Conservation (phyloP, 2,113 vertebrate genomes). For the Brienomyrus brachyistius region DNA sequence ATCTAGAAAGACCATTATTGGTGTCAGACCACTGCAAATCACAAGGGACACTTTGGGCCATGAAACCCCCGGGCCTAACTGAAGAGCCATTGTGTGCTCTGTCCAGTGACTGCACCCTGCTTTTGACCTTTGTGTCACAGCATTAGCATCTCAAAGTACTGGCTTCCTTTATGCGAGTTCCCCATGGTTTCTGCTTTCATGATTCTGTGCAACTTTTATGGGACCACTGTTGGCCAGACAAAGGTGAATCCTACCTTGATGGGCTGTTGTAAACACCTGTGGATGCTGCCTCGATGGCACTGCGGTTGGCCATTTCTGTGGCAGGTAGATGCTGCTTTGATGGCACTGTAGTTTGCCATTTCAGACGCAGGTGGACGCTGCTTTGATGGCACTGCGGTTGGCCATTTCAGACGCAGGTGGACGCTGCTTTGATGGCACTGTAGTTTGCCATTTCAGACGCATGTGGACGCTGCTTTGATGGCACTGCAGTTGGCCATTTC, state of each 20-base stretch:
- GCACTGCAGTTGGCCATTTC: not conserved
- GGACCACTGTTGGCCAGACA: not conserved
- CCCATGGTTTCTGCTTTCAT: not conserved
- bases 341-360: no score
- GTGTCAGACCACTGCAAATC: not conserved
- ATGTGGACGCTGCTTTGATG: no score
- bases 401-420: no score
- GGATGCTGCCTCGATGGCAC: not conserved
- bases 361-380: no score
- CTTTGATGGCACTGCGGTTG: not conserved
- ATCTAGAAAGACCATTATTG: not conserved
- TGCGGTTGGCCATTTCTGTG: not conserved
- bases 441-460: no score
- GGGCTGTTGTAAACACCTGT: not conserved
- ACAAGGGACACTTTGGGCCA: not conserved
- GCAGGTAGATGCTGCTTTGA: not conserved
- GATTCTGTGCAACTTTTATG: not conserved
- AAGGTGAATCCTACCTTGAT: not conserved
- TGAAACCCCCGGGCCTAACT: not conserved
- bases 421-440: no score
- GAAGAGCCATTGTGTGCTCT: not conserved
- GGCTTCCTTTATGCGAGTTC: not conserved
- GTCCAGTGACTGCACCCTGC: not conserved
- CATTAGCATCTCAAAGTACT: constrained; percentile 1
- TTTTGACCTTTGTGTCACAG: not conserved